These are phyloP conservation scores for Peromyscus melanophrys DNA, from an alignment of 2,797 vertebrate genomes.

Conservation along the genomic window DNA sequence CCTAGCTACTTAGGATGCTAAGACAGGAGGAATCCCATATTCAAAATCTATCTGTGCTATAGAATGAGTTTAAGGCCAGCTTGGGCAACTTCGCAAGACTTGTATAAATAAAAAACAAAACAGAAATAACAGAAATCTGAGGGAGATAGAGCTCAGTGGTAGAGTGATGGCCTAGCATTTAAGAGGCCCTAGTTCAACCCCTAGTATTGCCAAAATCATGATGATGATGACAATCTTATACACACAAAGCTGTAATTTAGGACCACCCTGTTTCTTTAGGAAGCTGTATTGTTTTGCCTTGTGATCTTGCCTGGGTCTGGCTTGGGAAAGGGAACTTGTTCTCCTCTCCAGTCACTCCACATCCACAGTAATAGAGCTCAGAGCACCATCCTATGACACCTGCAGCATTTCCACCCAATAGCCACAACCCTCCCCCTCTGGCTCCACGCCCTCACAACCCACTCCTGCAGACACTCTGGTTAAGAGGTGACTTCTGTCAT, in stretches of 20 bases:
- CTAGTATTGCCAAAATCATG: background rate
- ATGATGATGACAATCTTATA: background rate
- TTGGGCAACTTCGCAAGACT: background rate
- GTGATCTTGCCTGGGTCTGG: background rate
- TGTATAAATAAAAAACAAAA: background rate
- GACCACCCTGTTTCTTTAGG: background rate
- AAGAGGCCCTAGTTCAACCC: background rate
- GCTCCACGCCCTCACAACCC: background rate
- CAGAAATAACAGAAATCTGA: background rate
- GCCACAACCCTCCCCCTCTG: background rate
- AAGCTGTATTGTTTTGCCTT: constrained; percentile 8
- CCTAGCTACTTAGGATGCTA: background rate
- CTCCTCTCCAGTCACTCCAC: background rate
- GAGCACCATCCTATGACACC: background rate
- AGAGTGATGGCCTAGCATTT: background rate
- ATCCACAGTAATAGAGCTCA: background rate
- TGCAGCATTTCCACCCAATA: constrained; percentile 23
- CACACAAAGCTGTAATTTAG: constrained; percentile 9
- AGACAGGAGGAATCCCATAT: background rate
- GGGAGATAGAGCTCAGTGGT: background rate
- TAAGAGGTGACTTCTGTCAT: background rate
- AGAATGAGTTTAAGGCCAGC: background rate
- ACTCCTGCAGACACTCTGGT: background rate
- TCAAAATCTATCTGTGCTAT: background rate
- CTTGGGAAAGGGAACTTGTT: background rate